Evolutionary conservation across 1,140 invertebrate species (phyloP).

Genomic region (Drosophila nasuta): DNA sequence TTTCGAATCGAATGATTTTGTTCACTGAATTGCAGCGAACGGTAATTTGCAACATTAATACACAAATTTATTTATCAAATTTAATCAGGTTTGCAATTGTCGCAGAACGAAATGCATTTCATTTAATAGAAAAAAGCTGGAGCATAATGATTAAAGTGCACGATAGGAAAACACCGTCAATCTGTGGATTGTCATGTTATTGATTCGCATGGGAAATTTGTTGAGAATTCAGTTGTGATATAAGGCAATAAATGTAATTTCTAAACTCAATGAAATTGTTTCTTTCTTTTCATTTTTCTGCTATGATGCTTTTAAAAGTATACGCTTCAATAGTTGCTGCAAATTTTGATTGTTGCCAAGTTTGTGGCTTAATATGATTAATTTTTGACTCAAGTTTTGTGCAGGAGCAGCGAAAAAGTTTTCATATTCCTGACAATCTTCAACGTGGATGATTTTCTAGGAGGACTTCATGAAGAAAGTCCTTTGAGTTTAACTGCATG

Average conservation of each 20-base stretch:
- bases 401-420: conserved; percentile 34
- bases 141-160: conserved; percentile 4
- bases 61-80: conserved; percentile 8
- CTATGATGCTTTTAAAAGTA: not conserved
- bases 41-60: not conserved
- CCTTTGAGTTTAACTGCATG: conserved; percentile 17
- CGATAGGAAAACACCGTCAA: too few relatives aligned
- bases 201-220: not conserved
- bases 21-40: not conserved
- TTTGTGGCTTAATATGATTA: conserved; percentile 66
- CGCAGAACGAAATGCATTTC: conserved; percentile 18
- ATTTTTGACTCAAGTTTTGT: conserved; percentile 57
- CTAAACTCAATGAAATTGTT: not conserved
- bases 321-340: conserved; percentile 41
- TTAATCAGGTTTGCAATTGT: not conserved
- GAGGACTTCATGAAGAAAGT: not conserved
- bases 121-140: conserved; percentile 25
- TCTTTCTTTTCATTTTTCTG: not conserved
- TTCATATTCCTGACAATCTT: too few relatives aligned
- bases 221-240: not conserved
- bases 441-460: not conserved
- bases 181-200: not conserved
- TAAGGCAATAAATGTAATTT: too few relatives aligned
- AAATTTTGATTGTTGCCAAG: conserved; percentile 72
- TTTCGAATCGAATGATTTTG: not conserved